A percentile compares a stretch with the other conserved stretches of the same genome.
phyloP scores from a whole-genome alignment of 2,797 vertebrate genomes.

The Melanotaenia pygmaea region DNA sequence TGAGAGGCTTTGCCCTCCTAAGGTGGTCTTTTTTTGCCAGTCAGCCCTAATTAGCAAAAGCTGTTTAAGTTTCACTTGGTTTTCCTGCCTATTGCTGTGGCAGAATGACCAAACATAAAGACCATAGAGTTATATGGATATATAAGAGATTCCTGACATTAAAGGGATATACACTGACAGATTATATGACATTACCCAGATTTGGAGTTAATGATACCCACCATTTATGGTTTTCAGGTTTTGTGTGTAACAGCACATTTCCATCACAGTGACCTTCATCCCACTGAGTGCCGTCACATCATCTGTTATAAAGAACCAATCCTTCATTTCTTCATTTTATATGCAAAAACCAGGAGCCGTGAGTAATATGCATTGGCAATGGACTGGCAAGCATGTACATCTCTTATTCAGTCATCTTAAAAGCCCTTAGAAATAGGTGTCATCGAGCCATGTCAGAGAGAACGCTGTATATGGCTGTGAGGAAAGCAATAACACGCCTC shows the following conservation, averaged over 20 bases:
- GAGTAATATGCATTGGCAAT: constrained; percentile 51
- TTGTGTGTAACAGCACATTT: constrained; percentile 36
- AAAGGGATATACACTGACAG: constrained; percentile 33
- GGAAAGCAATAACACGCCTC: not conserved
- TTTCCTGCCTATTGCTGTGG: not conserved
- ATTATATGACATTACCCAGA: constrained; percentile 38
- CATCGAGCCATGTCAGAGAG: no score
- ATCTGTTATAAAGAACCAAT: constrained; percentile 58
- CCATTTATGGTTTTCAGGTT: constrained; percentile 36
- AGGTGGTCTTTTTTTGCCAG: no score
- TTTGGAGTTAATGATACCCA: constrained; percentile 34
- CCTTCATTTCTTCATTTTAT: constrained; percentile 63
- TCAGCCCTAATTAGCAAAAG: no score
- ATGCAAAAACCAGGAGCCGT: constrained; percentile 57
- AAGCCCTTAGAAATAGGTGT: no score
- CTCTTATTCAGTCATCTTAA: constrained; percentile 38
- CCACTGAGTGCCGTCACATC: constrained; percentile 53
- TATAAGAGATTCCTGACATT: constrained; percentile 7
- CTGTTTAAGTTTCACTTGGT: no score
- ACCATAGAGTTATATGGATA: constrained; percentile 6
- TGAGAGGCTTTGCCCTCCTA: no score
- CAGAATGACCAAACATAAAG: constrained; percentile 4
- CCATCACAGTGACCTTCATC: constrained; percentile 67
- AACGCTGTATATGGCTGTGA: not conserved
- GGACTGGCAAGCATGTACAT: constrained; percentile 42